Conservation (phyloP, 2,797 vertebrate genomes). For the Arrhamphus sclerolepis region DNA sequence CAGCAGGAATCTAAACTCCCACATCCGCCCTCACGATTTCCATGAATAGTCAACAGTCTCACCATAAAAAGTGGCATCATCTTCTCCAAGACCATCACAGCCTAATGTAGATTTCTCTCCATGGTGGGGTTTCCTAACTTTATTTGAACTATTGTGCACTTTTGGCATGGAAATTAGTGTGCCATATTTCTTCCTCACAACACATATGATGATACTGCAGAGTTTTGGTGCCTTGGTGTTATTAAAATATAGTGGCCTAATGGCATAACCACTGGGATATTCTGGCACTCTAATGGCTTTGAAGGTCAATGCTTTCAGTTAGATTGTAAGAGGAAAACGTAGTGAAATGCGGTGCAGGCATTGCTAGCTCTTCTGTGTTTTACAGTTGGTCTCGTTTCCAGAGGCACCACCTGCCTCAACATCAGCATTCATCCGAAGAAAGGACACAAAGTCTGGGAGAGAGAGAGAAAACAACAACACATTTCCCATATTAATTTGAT, state of each 20-base stretch:
- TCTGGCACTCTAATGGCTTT: conserved; percentile 66
- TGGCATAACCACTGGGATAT: conserved; percentile 66
- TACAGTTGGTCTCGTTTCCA: conserved; percentile 48
- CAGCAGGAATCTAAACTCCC: conserved; percentile 68
- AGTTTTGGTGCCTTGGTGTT: conserved; percentile 42
- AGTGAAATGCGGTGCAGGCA: conserved; percentile 61
- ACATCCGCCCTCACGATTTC: conserved; percentile 59
- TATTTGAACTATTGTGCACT: conserved; percentile 35
- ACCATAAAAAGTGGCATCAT: conserved; percentile 69
- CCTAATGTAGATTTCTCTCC: conserved; percentile 68
- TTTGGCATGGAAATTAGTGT: conserved; percentile 56
- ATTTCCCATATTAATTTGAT: conserved; percentile 63
- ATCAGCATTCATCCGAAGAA: conserved; percentile 53
- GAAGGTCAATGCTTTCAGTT: conserved; percentile 71
- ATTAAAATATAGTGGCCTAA: conserved; percentile 68
- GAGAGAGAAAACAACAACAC: conserved; percentile 44
- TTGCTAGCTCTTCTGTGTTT: conserved; percentile 45
- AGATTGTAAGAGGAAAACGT: conserved; percentile 67
- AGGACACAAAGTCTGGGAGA: conserved; percentile 37
- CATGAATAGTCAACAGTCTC: conserved; percentile 74
- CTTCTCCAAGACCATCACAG: conserved; percentile 65
- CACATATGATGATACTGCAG: conserved; percentile 53
- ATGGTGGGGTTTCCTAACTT: conserved; percentile 60
- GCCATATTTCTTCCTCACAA: conserved; percentile 44
- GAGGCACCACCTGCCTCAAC: conserved; percentile 52